A percentile compares a stretch with the other conserved stretches of the same genome.
Evolutionary conservation across 2,888 invertebrate species (phyloP).

Genomic region (Resseliella maxima): DNA sequence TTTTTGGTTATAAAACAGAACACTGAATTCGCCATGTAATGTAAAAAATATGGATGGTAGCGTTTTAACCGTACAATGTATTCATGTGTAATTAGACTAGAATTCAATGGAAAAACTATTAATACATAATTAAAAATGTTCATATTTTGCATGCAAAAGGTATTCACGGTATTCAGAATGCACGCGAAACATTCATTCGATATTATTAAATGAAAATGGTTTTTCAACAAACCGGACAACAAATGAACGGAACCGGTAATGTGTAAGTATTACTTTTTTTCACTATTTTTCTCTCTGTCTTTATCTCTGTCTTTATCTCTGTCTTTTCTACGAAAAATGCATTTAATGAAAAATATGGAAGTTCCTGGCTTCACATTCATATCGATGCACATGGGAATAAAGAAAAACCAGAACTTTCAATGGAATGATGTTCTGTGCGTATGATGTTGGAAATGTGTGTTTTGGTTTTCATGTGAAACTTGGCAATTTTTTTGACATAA

Average conservation of each 20-base stretch:
- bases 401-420: neutral
- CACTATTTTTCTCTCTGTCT: no score
- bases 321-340: neutral
- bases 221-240: neutral
- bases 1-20: neutral
- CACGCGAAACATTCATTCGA: neutral
- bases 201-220: neutral
- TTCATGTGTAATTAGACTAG: constrained; percentile 24
- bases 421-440: constrained; percentile 33
- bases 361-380: neutral
- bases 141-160: neutral
- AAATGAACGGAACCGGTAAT: no score
- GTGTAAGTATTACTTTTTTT: no score
- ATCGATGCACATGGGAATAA: neutral
- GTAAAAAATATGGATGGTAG: neutral
- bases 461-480: neutral
- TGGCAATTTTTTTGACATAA: neutral
- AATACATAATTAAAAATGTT: neutral
- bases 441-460: neutral
- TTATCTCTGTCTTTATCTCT: no score
- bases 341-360: constrained; percentile 26
- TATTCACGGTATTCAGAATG: neutral
- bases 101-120: constrained; percentile 39
- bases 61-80: neutral
- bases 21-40: neutral